phyloP scores from a whole-genome alignment of 2,113 vertebrate genomes.

The Toxotes jaculatrix region DNA sequence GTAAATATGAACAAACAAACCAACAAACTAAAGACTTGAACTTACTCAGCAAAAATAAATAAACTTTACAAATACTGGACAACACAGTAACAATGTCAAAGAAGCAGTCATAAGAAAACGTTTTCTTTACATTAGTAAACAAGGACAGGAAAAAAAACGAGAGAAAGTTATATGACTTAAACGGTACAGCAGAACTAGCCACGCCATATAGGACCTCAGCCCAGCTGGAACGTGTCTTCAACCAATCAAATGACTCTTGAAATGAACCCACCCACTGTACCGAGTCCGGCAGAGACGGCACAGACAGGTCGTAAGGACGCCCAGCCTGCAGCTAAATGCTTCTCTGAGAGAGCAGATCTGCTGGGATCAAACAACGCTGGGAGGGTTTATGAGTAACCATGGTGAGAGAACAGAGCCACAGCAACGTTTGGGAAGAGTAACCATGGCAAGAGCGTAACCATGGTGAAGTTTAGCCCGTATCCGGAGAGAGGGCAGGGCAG shows the following conservation, averaged over 20 bases:
- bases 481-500: slow-evolving; percentile 59
- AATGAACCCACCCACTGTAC: slow-evolving; percentile 36
- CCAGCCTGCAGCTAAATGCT: slow-evolving; percentile 51
- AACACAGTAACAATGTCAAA: not conserved
- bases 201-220: not conserved
- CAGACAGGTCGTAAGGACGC: slow-evolving; percentile 40
- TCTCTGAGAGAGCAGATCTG: slow-evolving; percentile 50
- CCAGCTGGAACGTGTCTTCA: slow-evolving; percentile 35
- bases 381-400: slow-evolving; percentile 78
- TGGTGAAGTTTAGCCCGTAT: slow-evolving; percentile 66
- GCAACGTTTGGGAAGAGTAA: slow-evolving; percentile 77
- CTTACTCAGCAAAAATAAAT: not conserved
- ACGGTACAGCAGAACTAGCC: not conserved
- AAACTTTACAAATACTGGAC: not conserved
- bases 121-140: not conserved
- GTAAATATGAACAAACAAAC: too few species aligned
- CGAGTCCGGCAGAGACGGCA: slow-evolving; percentile 42
- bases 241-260: slow-evolving; percentile 36
- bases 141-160: not conserved
- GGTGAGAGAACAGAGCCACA: slow-evolving; percentile 63
- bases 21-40: too few species aligned
- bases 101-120: not conserved
- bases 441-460: slow-evolving; percentile 76
- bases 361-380: slow-evolving; percentile 62
- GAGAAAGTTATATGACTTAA: not conserved